Evolutionary conservation across 1,140 invertebrate genomes (phyloP).

Genomic region (Ooceraea biroi): DNA sequence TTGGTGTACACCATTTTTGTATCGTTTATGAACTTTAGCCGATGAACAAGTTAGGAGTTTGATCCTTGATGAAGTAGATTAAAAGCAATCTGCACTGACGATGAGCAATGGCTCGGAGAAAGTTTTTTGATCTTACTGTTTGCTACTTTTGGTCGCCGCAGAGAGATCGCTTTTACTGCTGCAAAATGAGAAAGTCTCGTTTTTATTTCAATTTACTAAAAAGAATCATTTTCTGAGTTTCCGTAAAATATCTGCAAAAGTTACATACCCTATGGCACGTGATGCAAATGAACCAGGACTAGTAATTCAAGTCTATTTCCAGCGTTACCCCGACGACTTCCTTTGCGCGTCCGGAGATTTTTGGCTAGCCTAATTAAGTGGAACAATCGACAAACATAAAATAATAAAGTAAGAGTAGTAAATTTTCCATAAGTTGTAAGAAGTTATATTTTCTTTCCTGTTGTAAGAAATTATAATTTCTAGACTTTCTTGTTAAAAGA

Average conservation of each 20-base stretch:
- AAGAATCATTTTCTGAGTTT: not conserved
- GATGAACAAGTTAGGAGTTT: constrained; percentile 9
- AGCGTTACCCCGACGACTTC: constrained; percentile 91
- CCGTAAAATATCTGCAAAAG: not conserved
- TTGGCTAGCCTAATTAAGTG: constrained; percentile 88
- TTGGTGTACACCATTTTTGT: constrained; percentile 77
- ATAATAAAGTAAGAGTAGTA: not conserved
- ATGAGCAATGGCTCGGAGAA: constrained; percentile 65
- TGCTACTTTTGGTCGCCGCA: constrained; percentile 23
- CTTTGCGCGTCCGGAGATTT: constrained; percentile 91
- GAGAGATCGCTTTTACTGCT: constrained; percentile 10
- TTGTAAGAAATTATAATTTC: too few species aligned
- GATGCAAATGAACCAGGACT: constrained; percentile 92
- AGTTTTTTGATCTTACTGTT: constrained; percentile 28
- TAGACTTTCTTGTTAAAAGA: too few species aligned
- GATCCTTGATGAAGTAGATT: not conserved
- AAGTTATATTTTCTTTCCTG: too few species aligned
- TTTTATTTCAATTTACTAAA: not conserved
- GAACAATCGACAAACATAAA: constrained; percentile 9
- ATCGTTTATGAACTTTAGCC: not conserved
- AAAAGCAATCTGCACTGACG: constrained; percentile 51
- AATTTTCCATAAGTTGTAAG: constrained; percentile 8
- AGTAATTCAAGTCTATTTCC: constrained; percentile 92
- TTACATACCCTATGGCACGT: constrained; percentile 91
- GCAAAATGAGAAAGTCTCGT: not conserved